phyloP scores from a whole-genome alignment of 2,797 vertebrate genomes.

The Chelidonichthys spinosus region DNA sequence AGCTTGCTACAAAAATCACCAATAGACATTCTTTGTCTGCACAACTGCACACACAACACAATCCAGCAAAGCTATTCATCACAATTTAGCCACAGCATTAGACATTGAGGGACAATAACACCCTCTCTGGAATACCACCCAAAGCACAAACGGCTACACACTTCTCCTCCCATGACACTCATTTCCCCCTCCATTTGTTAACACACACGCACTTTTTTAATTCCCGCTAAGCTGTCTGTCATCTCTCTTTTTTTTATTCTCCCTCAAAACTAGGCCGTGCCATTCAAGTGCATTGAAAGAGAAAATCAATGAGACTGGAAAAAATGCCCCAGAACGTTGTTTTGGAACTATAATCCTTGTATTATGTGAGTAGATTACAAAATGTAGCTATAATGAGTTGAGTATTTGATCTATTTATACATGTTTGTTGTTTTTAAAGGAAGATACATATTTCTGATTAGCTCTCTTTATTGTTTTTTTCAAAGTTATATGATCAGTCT shows the following conservation, averaged over 20 bases:
- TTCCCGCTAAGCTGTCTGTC: slow-evolving; percentile 52
- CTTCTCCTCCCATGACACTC: slow-evolving; percentile 49
- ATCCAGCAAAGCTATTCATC: slow-evolving; percentile 69
- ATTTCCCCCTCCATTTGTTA: slow-evolving; percentile 54
- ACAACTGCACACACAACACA: slow-evolving; percentile 29
- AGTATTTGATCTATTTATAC: background rate
- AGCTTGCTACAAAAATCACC: slow-evolving; percentile 58
- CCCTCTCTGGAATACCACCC: slow-evolving; percentile 41
- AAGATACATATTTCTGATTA: background rate
- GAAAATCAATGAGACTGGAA: slow-evolving; percentile 17
- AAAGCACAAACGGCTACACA: slow-evolving; percentile 49
- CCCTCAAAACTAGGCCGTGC: slow-evolving; percentile 29
- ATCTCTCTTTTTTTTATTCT: slow-evolving; percentile 7
- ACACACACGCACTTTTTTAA: slow-evolving; percentile 51
- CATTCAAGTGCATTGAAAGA: slow-evolving; percentile 30
- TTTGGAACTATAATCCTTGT: slow-evolving; percentile 10
- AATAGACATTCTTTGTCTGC: slow-evolving; percentile 35
- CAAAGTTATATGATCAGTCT: background rate
- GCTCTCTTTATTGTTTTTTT: background rate
- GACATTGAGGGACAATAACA: slow-evolving; percentile 64
- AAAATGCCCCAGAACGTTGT: background rate
- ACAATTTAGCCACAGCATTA: slow-evolving; percentile 67
- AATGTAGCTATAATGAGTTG: background rate
- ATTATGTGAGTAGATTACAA: slow-evolving; percentile 17
- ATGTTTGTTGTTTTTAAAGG: background rate